These are phyloP conservation scores for Panzeria rudis DNA, from an alignment of 2,888 invertebrate genomes.

Conservation along the genomic window DNA sequence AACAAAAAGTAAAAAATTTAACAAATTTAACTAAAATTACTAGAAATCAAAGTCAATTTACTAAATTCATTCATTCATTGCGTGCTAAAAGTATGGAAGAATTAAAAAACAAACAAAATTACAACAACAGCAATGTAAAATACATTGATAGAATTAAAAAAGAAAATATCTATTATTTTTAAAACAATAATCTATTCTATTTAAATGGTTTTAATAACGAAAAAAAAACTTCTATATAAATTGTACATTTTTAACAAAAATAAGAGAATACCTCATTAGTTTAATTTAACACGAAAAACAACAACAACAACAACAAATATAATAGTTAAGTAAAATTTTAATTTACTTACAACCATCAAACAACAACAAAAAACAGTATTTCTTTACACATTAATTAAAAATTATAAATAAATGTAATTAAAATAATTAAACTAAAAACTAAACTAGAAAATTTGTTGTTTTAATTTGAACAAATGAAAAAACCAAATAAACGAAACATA, in stretches of 20 bases:
- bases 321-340: constrained; percentile 22
- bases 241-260: constrained; percentile 30
- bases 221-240: neutral
- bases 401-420: constrained; percentile 1
- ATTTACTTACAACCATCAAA: constrained; percentile 44
- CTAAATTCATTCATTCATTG: constrained; percentile 77
- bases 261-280: constrained; percentile 80
- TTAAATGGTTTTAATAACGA: constrained; percentile 50
- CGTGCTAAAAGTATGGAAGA: constrained; percentile 74
- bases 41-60: constrained; percentile 77
- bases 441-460: constrained; percentile 7
- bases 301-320: constrained; percentile 12
- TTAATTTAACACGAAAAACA: constrained; percentile 75
- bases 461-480: neutral
- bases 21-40: constrained; percentile 59
- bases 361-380: constrained; percentile 53
- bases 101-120: neutral
- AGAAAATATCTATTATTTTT: constrained; percentile 12
- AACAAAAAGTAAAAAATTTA: constrained; percentile 12
- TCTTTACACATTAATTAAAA: constrained; percentile 30
- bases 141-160: constrained; percentile 16
- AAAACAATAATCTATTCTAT: constrained; percentile 43
- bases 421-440: constrained; percentile 25
- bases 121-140: constrained; percentile 22
- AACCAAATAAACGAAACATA: constrained; percentile 50